Conservation (phyloP, 2,888 invertebrate species). For the Tetramorium bicarinatum region DNA sequence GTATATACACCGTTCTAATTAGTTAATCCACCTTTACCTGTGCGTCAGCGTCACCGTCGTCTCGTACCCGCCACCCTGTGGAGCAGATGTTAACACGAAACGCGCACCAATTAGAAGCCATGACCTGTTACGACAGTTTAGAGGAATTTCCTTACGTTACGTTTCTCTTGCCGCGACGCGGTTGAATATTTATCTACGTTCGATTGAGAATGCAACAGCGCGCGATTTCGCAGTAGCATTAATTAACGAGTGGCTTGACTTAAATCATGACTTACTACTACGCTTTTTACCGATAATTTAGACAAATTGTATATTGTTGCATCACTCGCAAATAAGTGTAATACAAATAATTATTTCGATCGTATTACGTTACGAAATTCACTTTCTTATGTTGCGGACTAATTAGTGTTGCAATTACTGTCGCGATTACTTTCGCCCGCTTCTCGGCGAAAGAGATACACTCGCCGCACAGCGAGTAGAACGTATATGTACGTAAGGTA, state of each 20-base stretch:
- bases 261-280: too few relatives aligned
- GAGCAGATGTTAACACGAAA: constrained; percentile 67
- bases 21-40: constrained; percentile 76
- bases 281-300: not conserved
- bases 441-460: not conserved
- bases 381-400: not conserved
- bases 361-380: constrained; percentile 6
- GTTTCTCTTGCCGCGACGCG: not conserved
- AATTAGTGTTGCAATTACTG: constrained; percentile 28
- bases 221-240: not conserved
- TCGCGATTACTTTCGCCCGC: constrained; percentile 14
- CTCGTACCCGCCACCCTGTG: constrained; percentile 14
- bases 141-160: constrained; percentile 29
- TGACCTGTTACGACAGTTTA: constrained; percentile 35
- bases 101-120: constrained; percentile 63
- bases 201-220: not conserved
- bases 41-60: constrained; percentile 43
- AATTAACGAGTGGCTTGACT: not conserved
- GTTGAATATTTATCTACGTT: constrained; percentile 40
- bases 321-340: not conserved
- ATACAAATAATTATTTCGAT: not conserved
- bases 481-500: constrained; percentile 17
- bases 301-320: not conserved
- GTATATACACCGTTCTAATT: constrained; percentile 77
- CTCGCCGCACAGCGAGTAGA: not conserved